These are phyloP conservation scores for Alviniconcha marisindica DNA, from an alignment of 1,140 invertebrate genomes.

Conservation along the genomic window DNA sequence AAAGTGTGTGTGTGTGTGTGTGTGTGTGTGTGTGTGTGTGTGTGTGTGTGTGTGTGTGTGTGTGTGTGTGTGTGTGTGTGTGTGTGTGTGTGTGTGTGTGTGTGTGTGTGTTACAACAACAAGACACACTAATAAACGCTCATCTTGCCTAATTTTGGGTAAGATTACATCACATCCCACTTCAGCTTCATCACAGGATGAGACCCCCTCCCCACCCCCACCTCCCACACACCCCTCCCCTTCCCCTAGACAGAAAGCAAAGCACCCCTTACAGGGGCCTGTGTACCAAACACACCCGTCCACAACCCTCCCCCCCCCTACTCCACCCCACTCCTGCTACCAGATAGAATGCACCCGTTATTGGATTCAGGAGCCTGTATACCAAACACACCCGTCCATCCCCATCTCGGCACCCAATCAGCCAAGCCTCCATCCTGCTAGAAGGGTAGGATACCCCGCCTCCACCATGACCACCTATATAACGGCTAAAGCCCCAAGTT, in stretches of 20 bases:
- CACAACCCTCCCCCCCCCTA: neutral
- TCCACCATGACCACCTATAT: neutral
- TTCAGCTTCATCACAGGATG: too few relatives aligned
- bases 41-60: too few relatives aligned
- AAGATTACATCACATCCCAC: too few relatives aligned
- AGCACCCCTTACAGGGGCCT: neutral
- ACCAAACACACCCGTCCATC: neutral
- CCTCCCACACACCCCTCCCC: neutral
- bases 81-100: too few relatives aligned
- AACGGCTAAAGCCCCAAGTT: slow-evolving; percentile 25
- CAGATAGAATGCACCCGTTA: neutral
- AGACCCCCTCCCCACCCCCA: neutral
- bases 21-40: too few relatives aligned
- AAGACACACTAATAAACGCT: too few relatives aligned
- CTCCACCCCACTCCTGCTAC: neutral
- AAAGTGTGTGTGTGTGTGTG: too few relatives aligned
- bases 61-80: too few relatives aligned
- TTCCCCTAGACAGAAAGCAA: neutral
- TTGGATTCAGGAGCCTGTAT: neutral
- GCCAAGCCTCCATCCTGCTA: neutral
- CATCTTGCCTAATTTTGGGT: too few relatives aligned
- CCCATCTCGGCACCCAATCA: neutral
- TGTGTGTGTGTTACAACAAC: too few relatives aligned
- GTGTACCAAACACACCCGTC: too few relatives aligned
- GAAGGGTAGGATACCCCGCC: neutral